Conservation (phyloP, 2,113 vertebrate species). For the Psittacula cyanocephala region DNA sequence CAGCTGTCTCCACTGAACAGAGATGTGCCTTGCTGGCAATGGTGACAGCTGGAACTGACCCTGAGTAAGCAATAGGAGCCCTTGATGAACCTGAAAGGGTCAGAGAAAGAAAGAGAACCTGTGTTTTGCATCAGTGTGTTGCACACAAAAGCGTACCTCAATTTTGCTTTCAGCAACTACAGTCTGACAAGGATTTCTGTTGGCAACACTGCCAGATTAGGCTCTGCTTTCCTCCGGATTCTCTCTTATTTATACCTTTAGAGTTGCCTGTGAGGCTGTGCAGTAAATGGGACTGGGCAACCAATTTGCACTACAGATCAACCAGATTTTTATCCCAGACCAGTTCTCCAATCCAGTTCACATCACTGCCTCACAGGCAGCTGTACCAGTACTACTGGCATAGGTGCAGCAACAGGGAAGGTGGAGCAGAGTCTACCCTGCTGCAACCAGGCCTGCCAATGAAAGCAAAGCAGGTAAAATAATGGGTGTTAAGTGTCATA, state of each 20-base stretch:
- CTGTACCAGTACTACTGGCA: not conserved
- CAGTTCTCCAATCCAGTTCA: not conserved
- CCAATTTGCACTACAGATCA: not conserved
- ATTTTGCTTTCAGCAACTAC: not conserved
- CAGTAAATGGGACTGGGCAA: not conserved
- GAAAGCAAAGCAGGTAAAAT: not conserved
- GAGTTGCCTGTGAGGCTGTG: not conserved
- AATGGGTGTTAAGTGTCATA: not conserved
- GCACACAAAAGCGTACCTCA: not conserved
- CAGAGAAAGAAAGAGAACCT: not conserved
- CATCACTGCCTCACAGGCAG: not conserved
- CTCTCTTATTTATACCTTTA: not conserved
- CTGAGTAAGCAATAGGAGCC: not conserved
- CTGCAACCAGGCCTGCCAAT: not conserved
- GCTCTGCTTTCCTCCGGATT: not conserved
- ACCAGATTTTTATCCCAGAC: not conserved
- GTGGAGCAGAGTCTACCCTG: not conserved
- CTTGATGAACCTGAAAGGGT: not conserved
- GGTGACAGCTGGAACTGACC: not conserved
- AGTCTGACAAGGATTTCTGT: not conserved
- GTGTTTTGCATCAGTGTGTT: not conserved
- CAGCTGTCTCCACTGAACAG: not conserved
- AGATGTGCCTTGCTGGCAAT: not conserved
- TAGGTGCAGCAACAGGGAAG: not conserved
- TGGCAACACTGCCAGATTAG: not conserved